phyloP scores from a whole-genome alignment of 2,113 vertebrate species.

The Azemiops feae region DNA sequence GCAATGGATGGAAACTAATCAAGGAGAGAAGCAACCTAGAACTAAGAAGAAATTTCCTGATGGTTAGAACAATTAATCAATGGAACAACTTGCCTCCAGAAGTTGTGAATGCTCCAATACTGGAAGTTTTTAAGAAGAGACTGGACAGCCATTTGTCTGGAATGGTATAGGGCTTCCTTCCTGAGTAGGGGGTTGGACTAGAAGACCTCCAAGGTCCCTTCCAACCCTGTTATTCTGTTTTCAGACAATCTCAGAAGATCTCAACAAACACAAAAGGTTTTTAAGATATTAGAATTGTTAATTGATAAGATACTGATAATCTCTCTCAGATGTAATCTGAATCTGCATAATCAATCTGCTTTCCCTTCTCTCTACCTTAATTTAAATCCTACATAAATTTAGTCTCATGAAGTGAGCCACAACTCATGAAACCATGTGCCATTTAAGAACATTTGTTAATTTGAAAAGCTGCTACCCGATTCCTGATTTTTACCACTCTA shows the following conservation, averaged over 20 bases:
- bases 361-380: not conserved
- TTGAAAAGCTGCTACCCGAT: not conserved
- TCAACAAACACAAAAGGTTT: not conserved
- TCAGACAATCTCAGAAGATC: not conserved
- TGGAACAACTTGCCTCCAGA: not conserved
- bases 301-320: not conserved
- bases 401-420: not conserved
- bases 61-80: not conserved
- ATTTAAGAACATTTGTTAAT: not conserved
- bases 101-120: not conserved
- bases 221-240: not conserved
- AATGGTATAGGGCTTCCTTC: not conserved
- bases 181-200: not conserved
- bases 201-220: not conserved
- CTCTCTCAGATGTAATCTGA: not conserved
- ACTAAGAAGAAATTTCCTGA: not conserved
- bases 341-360: not conserved
- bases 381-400: not conserved
- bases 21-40: not conserved
- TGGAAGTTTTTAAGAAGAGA: not conserved
- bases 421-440: not conserved
- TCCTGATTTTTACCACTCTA: not conserved
- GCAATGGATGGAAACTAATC: not conserved
- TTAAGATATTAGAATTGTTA: not conserved
- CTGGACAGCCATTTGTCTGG: not conserved